These are phyloP conservation scores for Corythornis madagascariensis DNA, from an alignment of 2,113 vertebrate genomes.

Conservation along the genomic window DNA sequence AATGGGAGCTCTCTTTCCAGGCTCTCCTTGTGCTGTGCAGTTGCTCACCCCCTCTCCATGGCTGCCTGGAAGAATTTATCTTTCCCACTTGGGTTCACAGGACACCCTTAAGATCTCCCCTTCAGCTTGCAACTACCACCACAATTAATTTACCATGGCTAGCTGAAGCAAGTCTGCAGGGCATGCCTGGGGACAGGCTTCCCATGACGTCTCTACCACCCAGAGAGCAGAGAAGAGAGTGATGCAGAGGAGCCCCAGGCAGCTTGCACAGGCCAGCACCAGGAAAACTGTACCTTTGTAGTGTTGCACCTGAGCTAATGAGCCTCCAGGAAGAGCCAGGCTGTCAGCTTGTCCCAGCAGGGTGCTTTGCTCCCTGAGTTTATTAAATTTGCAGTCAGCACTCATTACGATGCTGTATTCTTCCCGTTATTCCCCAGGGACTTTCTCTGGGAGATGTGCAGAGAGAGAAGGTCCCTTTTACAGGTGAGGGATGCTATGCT, in stretches of 20 bases:
- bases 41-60: not conserved
- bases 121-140: not conserved
- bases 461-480: not conserved
- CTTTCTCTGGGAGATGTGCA: not conserved
- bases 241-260: not conserved
- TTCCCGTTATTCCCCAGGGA: not conserved
- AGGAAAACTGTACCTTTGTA: not conserved
- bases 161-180: not conserved
- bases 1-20: slow-evolving; percentile 14
- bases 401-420: not conserved
- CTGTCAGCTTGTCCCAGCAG: not conserved
- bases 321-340: not conserved
- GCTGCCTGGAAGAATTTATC: slow-evolving; percentile 12
- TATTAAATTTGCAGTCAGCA: not conserved
- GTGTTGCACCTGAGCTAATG: not conserved
- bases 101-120: not conserved
- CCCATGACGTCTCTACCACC: not conserved
- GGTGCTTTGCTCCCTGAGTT: not conserved
- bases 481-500: not conserved
- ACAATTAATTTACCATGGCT: not conserved
- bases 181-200: not conserved
- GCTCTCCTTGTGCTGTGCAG: not conserved
- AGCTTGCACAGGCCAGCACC: not conserved
- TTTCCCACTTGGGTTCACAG: not conserved
- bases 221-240: not conserved